phyloP scores from a whole-genome alignment of 1,140 invertebrate species.

The Meloidogyne floridensis region DNA sequence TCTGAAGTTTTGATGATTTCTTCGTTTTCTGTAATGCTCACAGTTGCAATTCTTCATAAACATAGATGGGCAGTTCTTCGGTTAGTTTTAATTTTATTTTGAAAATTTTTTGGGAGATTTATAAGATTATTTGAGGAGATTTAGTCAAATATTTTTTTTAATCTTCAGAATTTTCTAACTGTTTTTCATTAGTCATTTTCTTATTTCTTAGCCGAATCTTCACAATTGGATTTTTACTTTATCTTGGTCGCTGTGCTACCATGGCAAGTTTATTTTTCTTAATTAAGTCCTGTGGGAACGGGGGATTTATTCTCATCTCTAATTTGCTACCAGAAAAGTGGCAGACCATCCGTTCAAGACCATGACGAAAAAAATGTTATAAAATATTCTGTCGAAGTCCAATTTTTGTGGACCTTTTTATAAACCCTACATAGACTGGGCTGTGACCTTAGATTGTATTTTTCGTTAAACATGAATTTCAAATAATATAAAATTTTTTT shows the following conservation, averaged over 20 bases:
- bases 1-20: constrained; percentile 53
- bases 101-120: not conserved
- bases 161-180: too few relatives aligned
- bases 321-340: too few relatives aligned
- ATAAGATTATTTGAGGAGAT: not conserved
- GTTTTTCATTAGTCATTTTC: not conserved
- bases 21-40: constrained; percentile 39
- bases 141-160: not conserved
- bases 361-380: too few relatives aligned
- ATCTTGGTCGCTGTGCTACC: constrained; percentile 53
- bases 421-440: too few relatives aligned
- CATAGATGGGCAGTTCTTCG: constrained; percentile 52
- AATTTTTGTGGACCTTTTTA: too few relatives aligned
- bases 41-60: constrained; percentile 45
- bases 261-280: constrained; percentile 27
- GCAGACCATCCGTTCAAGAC: too few relatives aligned
- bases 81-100: constrained; percentile 15
- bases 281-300: too few relatives aligned
- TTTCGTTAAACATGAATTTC: too few relatives aligned
- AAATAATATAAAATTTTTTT: not conserved
- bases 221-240: constrained; percentile 48
- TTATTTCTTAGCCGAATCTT: constrained; percentile 43
- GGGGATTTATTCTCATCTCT: too few relatives aligned
- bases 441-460: too few relatives aligned
- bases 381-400: too few relatives aligned